Conservation (phyloP, 2,888 invertebrate genomes). For the Cremastinae sp. region DNA sequence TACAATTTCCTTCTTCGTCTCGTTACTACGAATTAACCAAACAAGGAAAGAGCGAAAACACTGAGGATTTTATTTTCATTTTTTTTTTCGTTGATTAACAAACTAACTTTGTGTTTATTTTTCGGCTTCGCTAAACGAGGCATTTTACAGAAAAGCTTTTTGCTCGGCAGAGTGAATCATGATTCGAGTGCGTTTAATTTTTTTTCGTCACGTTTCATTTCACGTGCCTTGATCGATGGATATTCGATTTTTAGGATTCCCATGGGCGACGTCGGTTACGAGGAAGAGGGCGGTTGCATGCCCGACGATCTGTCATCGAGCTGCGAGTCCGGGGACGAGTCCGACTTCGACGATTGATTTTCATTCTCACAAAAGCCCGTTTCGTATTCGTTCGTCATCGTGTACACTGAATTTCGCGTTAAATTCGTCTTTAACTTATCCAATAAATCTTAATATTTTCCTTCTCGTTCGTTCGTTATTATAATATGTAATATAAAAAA, state of each 20-base stretch:
- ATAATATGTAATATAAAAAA: too few relatives aligned
- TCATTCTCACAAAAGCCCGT: not conserved
- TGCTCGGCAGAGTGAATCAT: not conserved
- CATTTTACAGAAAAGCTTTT: conserved; percentile 32
- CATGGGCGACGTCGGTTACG: conserved; percentile 64
- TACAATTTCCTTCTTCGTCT: not conserved
- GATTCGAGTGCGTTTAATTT: conserved; percentile 22
- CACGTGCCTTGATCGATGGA: conserved; percentile 9
- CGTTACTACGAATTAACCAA: conserved; percentile 18
- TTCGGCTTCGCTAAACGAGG: conserved; percentile 1
- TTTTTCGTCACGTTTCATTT: not conserved
- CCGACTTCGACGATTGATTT: conserved; percentile 69
- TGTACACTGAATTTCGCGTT: too few relatives aligned
- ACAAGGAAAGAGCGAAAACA: conserved; percentile 43
- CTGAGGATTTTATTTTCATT: conserved; percentile 2
- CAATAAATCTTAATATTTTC: too few relatives aligned
- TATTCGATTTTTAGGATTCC: conserved; percentile 67
- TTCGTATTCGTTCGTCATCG: not conserved
- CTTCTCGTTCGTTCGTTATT: too few relatives aligned
- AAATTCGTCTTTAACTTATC: too few relatives aligned
- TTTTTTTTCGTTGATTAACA: conserved; percentile 28
- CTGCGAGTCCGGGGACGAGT: conserved; percentile 71
- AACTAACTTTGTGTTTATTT: conserved; percentile 39
- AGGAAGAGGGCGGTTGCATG: conserved; percentile 68
- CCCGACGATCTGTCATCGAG: conserved; percentile 72